Percentiles rank a stretch among this genome's conserved stretches.
Evolutionary conservation across 2,113 vertebrate genomes (phyloP).

Genomic region (Gallinago jamesoni): DNA sequence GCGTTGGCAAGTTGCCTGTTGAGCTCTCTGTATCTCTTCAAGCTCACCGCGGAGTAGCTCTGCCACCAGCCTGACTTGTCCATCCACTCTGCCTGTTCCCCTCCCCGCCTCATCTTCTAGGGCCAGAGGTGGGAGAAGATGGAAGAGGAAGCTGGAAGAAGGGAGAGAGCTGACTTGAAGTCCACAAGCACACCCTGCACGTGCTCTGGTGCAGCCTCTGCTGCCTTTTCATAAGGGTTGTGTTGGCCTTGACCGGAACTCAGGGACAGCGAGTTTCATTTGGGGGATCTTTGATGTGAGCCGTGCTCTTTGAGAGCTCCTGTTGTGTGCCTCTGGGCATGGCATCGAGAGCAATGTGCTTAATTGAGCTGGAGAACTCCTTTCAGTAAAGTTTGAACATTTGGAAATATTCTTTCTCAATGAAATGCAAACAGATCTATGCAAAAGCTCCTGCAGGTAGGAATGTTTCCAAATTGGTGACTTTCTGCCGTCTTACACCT

Average conservation of each 20-base stretch:
- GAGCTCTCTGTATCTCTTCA: neutral
- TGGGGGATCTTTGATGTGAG: neutral
- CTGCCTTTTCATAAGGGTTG: no score
- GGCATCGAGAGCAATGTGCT: rapidly evolving
- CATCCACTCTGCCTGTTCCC: rapidly evolving
- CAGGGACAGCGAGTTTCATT: rapidly evolving
- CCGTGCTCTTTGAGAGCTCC: neutral
- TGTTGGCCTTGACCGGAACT: neutral
- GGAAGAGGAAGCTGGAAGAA: neutral
- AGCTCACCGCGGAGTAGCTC: neutral
- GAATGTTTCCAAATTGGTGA: neutral
- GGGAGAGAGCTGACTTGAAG: neutral
- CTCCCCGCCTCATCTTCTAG: neutral
- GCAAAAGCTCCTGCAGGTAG: neutral
- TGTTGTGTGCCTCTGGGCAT: rapidly evolving
- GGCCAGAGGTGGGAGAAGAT: rapidly evolving
- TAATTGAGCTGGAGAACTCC: neutral
- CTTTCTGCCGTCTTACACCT: rapidly evolving
- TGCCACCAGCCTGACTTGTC: neutral
- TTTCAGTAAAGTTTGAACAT: no score
- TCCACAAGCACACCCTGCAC: neutral
- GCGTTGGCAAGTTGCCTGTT: neutral
- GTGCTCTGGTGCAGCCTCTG: rapidly evolving
- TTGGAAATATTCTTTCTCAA: neutral
- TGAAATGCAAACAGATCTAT: neutral